A percentile compares a stretch with the other conserved stretches of the same genome.
Evolutionary conservation across 2,888 invertebrate genomes (phyloP).

Genomic region (Pheosia gnoma): DNA sequence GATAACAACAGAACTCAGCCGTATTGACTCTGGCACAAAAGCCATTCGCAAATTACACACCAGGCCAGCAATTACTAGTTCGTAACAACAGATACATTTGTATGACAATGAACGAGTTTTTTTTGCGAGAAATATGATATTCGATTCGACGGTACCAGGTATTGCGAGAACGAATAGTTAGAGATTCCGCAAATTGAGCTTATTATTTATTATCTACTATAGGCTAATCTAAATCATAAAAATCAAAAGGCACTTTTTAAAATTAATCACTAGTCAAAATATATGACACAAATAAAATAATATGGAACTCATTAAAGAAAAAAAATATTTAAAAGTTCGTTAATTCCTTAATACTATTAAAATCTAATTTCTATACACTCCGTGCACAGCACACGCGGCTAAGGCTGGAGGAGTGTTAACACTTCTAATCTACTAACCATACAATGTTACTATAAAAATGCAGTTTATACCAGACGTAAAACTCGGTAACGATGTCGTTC

Average conservation of each 20-base stretch:
- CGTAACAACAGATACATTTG: slow-evolving; percentile 82
- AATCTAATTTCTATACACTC: no score
- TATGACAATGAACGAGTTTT: slow-evolving; percentile 78
- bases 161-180: slow-evolving; percentile 37
- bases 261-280: no score
- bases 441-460: slow-evolving; percentile 7
- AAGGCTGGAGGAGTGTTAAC: no score
- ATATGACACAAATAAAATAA: no score
- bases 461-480: slow-evolving; percentile 2
- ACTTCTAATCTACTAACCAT: slow-evolving; percentile 23
- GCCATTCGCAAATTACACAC: slow-evolving; percentile 74
- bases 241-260: no score
- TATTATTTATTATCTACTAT: not conserved
- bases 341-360: no score
- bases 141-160: slow-evolving; percentile 29
- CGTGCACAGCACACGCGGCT: no score
- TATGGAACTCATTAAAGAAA: no score
- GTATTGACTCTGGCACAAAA: slow-evolving; percentile 66
- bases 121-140: slow-evolving; percentile 74
- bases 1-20: slow-evolving; percentile 54
- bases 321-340: no score
- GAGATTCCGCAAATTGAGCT: not conserved
- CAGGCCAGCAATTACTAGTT: slow-evolving; percentile 70
- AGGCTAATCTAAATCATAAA: no score
- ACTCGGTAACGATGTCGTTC: slow-evolving; percentile 18